Evolutionary conservation across 2,113 vertebrate species (phyloP), one percentile per base, ranked within the genome.

Genomic region (Rhinolophus ferrumequinum): DNA sequence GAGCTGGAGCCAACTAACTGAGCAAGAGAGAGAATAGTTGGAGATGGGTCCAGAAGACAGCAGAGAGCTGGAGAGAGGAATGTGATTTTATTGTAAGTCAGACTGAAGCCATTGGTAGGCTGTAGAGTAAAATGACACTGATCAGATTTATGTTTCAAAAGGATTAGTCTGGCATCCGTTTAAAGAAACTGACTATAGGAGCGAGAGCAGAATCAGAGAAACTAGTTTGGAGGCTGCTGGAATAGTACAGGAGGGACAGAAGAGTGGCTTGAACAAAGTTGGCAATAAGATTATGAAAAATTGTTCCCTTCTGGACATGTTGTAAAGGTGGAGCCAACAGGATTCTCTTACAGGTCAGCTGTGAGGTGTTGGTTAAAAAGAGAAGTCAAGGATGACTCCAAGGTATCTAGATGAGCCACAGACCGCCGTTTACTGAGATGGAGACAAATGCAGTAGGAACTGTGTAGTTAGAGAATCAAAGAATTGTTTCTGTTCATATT

Each of bases 71-170:
- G 13, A 69, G 8, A n/a, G 19, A 90, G 28, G 15, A n/a, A 67
- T 54, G 15, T 1, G 0, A 70, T 56, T 83, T 54, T 30, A 91
- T 26, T n/a, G n/a, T 77, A 44, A 73, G 86, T 75, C 41, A 41
- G 26, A 54, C 3, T 77, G 14, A 69, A 75, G n/a, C 33, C 47
- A 90, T 0, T 13, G 28, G 69, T 64, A 90, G 35, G 1, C 26
- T 83, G 41, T 47, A 79, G 11, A 62, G 66, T 35, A 8, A 26
- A 67, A 26, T 41, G 38, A 82, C 4, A 3, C 16, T 14, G 10
- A 66, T 33, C 76, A 70, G 4, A 76, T 41, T 90, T 84, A 92
- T 41, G 52, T 44, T 95, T 91, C 73, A 80, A 80, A 96, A 80
- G 26, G 77, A 54, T 88, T n/a, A 41, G 26, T 76, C 72, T 33